phyloP scores from a whole-genome alignment of 2,113 vertebrate species.

The Coreoperca whiteheadi region DNA sequence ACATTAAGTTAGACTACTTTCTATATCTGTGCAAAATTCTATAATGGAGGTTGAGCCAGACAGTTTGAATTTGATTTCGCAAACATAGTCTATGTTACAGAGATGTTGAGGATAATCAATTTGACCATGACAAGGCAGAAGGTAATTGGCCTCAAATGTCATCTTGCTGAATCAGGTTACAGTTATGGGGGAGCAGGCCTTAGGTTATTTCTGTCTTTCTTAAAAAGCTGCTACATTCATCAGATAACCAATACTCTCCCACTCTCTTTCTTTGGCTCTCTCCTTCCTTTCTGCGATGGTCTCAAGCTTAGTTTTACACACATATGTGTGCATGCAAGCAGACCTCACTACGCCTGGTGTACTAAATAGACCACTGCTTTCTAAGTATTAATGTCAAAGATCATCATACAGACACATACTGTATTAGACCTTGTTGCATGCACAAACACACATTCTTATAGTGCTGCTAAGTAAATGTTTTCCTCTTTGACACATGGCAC shows the following conservation, averaged over 20 bases:
- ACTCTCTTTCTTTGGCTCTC: neutral
- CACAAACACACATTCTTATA: neutral
- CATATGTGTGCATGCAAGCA: neutral
- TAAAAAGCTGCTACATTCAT: constrained; percentile 9
- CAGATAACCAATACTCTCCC: constrained; percentile 28
- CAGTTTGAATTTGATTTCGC: constrained; percentile 61
- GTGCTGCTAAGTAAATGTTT: too few relatives aligned
- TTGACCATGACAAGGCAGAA: constrained; percentile 60
- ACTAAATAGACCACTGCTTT: neutral
- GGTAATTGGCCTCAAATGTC: constrained; percentile 61
- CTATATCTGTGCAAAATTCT: constrained; percentile 1
- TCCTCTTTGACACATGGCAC: too few relatives aligned
- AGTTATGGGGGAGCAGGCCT: constrained; percentile 14
- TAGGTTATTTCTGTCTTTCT: constrained; percentile 27
- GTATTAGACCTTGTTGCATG: neutral
- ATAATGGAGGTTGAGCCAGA: constrained; percentile 40
- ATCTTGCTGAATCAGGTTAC: constrained; percentile 45
- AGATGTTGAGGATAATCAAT: constrained; percentile 66
- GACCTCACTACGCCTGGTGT: neutral
- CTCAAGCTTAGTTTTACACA: neutral
- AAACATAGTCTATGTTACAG: constrained; percentile 53
- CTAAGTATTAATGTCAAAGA: neutral
- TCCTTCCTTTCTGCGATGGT: neutral
- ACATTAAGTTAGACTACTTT: constrained; percentile 16
- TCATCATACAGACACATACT: neutral